These are phyloP conservation scores for Ctenosaura bakeri DNA, from an alignment of 2,797 vertebrate genomes.

Conservation along the genomic window DNA sequence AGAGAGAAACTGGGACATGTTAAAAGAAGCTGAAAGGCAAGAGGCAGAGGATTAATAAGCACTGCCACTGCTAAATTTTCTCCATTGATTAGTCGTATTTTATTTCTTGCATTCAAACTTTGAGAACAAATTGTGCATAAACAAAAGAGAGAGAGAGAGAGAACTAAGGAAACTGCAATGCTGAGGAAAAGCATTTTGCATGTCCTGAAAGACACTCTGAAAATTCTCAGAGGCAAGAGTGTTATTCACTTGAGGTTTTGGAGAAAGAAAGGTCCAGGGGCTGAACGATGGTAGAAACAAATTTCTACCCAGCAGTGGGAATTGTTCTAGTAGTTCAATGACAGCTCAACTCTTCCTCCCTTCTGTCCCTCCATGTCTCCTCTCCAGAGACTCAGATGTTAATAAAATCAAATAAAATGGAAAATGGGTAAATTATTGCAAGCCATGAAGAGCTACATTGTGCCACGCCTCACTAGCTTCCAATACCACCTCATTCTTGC, in stretches of 20 bases:
- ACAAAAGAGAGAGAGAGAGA: no score
- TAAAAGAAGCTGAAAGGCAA: no score
- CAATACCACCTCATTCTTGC: conserved; percentile 89
- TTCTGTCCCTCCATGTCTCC: conserved; percentile 77
- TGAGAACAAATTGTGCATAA: no score
- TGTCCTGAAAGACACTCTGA: background rate
- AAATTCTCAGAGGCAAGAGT: background rate
- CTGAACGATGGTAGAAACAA: conserved; percentile 45
- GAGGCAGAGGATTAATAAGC: no score
- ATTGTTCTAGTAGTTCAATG: conserved; percentile 86
- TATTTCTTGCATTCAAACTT: no score
- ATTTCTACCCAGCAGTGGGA: conserved; percentile 71
- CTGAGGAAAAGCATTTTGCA: no score
- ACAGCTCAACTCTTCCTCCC: conserved; percentile 82
- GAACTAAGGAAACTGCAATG: no score
- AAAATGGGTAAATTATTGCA: conserved; percentile 85
- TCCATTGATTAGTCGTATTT: no score
- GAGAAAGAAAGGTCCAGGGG: background rate
- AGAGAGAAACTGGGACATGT: no score
- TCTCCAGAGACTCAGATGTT: conserved; percentile 93
- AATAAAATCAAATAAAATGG: conserved; percentile 91
- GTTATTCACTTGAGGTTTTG: conserved; percentile 23
- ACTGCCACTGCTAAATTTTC: no score
- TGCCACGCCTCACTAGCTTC: conserved; percentile 92
- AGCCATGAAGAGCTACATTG: conserved; percentile 78